Evolutionary conservation across 2,113 vertebrate species (phyloP).

Genomic region (Notarius quadriscutis): DNA sequence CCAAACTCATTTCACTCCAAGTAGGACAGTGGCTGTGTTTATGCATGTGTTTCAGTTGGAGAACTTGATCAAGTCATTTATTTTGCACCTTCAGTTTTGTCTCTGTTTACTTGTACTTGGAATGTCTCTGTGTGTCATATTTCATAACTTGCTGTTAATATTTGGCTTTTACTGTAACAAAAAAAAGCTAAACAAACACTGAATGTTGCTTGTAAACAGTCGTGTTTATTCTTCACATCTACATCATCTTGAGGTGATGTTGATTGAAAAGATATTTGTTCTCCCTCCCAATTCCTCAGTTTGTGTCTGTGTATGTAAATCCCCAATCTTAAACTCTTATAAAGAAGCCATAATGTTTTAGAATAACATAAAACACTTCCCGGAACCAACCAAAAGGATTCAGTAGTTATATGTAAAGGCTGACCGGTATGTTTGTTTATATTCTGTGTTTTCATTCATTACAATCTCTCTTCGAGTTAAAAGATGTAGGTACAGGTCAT

Average conservation of each 20-base stretch:
- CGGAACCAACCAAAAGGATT: not conserved
- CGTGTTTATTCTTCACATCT: not conserved
- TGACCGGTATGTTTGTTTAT: not conserved
- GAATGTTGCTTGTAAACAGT: not conserved
- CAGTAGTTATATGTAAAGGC: not conserved
- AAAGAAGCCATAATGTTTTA: not conserved
- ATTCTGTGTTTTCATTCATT: not conserved
- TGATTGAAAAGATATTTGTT: not conserved
- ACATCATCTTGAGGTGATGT: not conserved
- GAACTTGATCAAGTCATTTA: not conserved
- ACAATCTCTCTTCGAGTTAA: not conserved
- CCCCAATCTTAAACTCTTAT: not conserved
- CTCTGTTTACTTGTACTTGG: not conserved
- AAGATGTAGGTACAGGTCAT: not conserved
- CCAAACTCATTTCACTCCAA: not conserved
- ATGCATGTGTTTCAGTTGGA: not conserved
- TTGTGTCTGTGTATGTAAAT: not conserved
- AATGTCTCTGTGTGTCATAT: not conserved
- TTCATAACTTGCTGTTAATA: not conserved
- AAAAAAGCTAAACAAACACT: constrained; percentile 10
- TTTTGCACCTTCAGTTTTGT: constrained; percentile 5
- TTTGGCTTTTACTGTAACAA: constrained; percentile 13
- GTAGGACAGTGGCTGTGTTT: not conserved
- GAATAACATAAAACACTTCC: not conserved
- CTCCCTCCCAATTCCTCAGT: not conserved